These are phyloP conservation scores for Cephonodes hylas DNA, from an alignment of 2,888 invertebrate species.

Conservation along the genomic window DNA sequence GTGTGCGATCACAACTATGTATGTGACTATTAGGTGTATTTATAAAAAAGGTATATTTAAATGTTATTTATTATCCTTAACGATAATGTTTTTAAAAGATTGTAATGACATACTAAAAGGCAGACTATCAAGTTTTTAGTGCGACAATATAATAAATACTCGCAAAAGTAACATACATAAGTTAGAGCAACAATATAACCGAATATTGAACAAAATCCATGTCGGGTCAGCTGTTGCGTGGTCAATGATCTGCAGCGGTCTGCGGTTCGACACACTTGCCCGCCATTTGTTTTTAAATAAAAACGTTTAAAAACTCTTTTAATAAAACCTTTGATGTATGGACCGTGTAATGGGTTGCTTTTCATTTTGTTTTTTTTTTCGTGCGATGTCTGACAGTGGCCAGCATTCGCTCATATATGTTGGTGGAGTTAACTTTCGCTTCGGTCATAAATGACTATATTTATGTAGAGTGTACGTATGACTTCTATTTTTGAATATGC, in stretches of 20 bases:
- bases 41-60: no score
- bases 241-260: background rate
- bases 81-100: no score
- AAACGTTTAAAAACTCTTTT: background rate
- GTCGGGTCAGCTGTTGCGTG: background rate
- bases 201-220: background rate
- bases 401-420: no score
- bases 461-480: no score
- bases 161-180: background rate
- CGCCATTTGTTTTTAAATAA: background rate
- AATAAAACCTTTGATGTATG: background rate
- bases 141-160: no score
- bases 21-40: no score
- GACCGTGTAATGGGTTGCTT: background rate
- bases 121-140: no score
- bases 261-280: background rate
- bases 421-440: no score
- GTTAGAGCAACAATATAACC: background rate
- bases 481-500: background rate
- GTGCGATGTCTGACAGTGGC: background rate
- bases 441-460: no score
- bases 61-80: no score
- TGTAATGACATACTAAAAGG: no score
- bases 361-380: background rate
- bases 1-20: no score